Conservation (phyloP, 64 coral and sea anemone genomes). For the Pocillopora damicornis region DNA sequence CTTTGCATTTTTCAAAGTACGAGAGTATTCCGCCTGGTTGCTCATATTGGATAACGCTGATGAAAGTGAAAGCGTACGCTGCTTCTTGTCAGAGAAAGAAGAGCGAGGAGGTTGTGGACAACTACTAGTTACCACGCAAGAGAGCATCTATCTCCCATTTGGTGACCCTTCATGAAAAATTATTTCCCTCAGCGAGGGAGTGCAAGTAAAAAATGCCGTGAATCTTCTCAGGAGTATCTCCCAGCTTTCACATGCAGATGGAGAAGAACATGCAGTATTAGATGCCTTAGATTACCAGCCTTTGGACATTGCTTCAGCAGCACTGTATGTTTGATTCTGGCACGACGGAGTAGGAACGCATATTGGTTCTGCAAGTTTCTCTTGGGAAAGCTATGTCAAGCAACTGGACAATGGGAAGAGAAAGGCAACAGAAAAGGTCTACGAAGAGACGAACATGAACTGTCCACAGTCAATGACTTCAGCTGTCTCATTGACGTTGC, state of each 20-base stretch:
- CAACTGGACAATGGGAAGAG: constrained; percentile 3
- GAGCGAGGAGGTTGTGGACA: neutral
- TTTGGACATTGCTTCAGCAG: constrained; percentile 14
- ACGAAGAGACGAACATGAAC: neutral
- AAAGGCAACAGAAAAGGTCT: neutral
- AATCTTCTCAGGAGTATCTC: constrained; percentile 2
- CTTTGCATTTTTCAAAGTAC: neutral
- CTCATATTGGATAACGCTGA: constrained; percentile 1
- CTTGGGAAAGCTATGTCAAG: neutral
- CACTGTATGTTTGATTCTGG: neutral
- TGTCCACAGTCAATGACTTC: constrained; percentile 1
- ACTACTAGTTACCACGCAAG: constrained; percentile 16
- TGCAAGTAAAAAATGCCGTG: neutral
- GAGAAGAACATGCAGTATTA: neutral
- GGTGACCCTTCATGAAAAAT: neutral
- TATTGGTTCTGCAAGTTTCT: neutral
- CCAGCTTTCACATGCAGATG: neutral
- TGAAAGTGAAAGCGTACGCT: neutral
- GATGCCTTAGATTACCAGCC: neutral
- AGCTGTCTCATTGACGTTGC: neutral
- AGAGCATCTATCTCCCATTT: neutral
- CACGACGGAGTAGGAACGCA: neutral
- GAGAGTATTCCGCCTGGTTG: constrained; percentile 36
- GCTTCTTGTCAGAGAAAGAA: neutral
- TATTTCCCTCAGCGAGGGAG: neutral